A percentile compares a stretch with the other conserved stretches of the same genome.
phyloP scores from a whole-genome alignment of 1,140 invertebrate species.

The Melitaea cinxia region DNA sequence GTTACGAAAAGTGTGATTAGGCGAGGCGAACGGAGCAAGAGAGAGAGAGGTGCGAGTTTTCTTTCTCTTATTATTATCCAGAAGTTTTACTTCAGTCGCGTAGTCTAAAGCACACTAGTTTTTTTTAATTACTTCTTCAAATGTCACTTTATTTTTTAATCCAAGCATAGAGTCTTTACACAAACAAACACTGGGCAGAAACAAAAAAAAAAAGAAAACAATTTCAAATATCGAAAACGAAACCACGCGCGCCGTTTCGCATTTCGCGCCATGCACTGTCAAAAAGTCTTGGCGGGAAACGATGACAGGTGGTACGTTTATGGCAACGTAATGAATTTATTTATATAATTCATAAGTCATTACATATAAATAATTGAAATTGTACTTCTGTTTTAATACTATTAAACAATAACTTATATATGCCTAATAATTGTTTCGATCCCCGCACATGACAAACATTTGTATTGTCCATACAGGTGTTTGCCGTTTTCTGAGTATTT shows the following conservation, averaged over 20 bases:
- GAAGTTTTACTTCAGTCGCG: no score
- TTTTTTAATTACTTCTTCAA: not conserved
- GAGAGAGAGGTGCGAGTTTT: no score
- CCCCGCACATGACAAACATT: no score
- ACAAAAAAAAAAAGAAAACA: slow-evolving; percentile 28
- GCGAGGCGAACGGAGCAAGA: no score
- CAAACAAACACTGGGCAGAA: slow-evolving; percentile 39
- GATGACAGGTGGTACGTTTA: slow-evolving; percentile 39
- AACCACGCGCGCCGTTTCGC: slow-evolving; percentile 42
- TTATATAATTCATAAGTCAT: slow-evolving; percentile 9
- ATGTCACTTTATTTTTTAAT: not conserved
- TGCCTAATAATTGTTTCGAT: no score
- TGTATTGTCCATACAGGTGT: no score
- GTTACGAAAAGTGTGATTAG: no score
- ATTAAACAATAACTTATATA: not conserved
- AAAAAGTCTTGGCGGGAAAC: slow-evolving; percentile 48
- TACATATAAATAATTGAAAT: not conserved
- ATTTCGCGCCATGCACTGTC: slow-evolving; percentile 53
- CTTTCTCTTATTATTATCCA: no score
- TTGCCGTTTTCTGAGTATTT: no score
- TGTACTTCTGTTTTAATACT: not conserved
- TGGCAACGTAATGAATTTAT: slow-evolving; percentile 36
- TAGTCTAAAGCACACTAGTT: no score
- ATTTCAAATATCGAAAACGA: slow-evolving; percentile 43
- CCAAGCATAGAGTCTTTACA: slow-evolving; percentile 15